Evolutionary conservation across 2,113 vertebrate species (phyloP), one percentile per base, ranked within the genome.

Genomic region (western clawed frog (Xenopus tropicalis)): DNA sequence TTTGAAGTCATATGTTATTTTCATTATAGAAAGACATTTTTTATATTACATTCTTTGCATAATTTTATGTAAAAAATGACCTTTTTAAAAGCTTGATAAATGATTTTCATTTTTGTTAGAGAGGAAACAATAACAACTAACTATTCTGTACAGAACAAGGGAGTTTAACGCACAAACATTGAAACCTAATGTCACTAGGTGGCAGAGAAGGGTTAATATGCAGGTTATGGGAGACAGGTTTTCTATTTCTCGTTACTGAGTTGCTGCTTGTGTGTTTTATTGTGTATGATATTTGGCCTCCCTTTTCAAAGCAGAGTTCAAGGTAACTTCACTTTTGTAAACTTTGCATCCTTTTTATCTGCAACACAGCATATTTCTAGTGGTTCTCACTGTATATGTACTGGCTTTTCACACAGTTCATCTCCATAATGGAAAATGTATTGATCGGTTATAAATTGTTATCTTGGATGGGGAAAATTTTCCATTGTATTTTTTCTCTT

Each of bases 161-260:
- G 37, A 59, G 19, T 11, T 43, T 14, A 10, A 24, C 23, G 24
- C 1, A 61, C 14, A 37, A 37, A 37, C 29, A 37, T 37, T 37
- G 6, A 37, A 37, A 37, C 2, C 1, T 61, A 22, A 22, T 37
- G 72, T 75, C 72, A 75, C 72, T 75, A 75, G 72, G 58, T 75
- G 72, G 72, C 72, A 69, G 66, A 62, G 72, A 75, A 69, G 72
- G 72, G 72, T 69, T 74, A 74, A 74, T 54, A 56, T 59, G 42
- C 17, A 59, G 56, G 65, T 44, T 11, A 9, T 25, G 10, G 44
- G 12, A 25, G 44, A 12, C 11, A 37, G 62, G 20, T 43, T 23
- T 51, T 51, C 48, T 69, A 52, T 62, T 74, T 61, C 57, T 61
- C 44, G 67, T 74, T 52, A 21, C 65, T 54, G 20, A 62, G 37